A percentile compares a stretch with the other conserved stretches of the same genome.
Evolutionary conservation across 2,113 vertebrate genomes (phyloP).

Genomic region (Chaetodon trifascialis): DNA sequence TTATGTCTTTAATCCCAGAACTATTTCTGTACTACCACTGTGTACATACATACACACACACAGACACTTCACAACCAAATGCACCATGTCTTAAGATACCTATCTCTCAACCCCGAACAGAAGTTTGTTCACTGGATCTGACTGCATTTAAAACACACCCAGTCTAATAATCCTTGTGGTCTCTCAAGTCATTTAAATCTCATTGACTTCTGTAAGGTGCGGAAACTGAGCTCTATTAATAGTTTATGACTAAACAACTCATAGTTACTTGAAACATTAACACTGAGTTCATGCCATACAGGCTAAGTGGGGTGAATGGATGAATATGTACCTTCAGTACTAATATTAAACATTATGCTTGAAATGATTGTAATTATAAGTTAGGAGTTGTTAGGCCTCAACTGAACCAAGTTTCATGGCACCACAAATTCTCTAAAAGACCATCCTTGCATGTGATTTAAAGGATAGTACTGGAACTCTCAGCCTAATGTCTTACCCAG

Average conservation of each 20-base stretch:
- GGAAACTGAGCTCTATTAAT: background rate
- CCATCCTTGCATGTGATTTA: no score
- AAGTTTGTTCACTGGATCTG: slow-evolving; percentile 10
- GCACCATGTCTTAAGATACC: slow-evolving; percentile 24
- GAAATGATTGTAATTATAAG: background rate
- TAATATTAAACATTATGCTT: background rate
- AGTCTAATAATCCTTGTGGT: slow-evolving; percentile 7
- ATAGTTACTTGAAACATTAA: slow-evolving; percentile 2
- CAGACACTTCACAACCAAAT: slow-evolving; percentile 20
- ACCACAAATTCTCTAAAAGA: no score
- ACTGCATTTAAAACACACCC: slow-evolving; percentile 25
- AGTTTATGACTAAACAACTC: background rate
- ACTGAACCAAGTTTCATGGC: background rate
- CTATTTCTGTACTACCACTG: slow-evolving; percentile 40
- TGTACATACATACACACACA: slow-evolving; percentile 11
- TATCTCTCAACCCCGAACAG: slow-evolving; percentile 28
- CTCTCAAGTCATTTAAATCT: slow-evolving; percentile 36
- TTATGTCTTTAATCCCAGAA: slow-evolving; percentile 31
- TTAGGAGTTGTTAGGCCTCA: background rate
- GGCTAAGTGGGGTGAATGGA: background rate
- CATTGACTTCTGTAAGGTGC: background rate
- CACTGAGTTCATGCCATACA: background rate
- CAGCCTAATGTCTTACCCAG: background rate
- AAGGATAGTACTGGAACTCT: no score
- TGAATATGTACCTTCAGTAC: background rate